Evolutionary conservation across 2,113 vertebrate genomes (phyloP).

Genomic region (Ammospiza caudacuta): DNA sequence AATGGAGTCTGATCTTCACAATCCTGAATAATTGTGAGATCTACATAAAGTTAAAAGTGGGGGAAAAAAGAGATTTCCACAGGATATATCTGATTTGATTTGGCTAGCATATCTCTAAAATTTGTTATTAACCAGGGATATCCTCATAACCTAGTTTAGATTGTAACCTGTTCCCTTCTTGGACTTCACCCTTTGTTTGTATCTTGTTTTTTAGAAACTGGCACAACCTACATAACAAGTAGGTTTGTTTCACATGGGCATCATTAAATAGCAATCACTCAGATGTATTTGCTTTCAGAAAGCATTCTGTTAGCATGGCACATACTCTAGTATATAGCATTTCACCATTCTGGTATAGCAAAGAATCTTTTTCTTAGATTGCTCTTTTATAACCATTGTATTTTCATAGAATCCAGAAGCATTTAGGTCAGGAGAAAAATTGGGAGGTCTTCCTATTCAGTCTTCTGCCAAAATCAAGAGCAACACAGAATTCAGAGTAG

Average conservation of each 20-base stretch:
- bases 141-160: background rate
- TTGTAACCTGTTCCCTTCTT: background rate
- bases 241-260: conserved; percentile 5
- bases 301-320: background rate
- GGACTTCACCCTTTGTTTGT: conserved; percentile 6
- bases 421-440: background rate
- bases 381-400: background rate
- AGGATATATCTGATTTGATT: background rate
- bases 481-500: background rate
- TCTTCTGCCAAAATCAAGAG: background rate
- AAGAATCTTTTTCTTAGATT: background rate
- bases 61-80: background rate
- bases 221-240: background rate
- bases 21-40: background rate
- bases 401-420: background rate
- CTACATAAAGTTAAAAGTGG: background rate
- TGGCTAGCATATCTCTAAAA: background rate
- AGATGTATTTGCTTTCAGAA: background rate
- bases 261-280: background rate
- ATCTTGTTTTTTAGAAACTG: conserved; percentile 23
- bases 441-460: background rate
- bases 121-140: background rate
- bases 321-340: background rate
- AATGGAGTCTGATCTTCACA: background rate
- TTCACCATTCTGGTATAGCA: background rate